Conservation (phyloP, 2,888 invertebrate genomes). For the Helobdella robusta region DNA sequence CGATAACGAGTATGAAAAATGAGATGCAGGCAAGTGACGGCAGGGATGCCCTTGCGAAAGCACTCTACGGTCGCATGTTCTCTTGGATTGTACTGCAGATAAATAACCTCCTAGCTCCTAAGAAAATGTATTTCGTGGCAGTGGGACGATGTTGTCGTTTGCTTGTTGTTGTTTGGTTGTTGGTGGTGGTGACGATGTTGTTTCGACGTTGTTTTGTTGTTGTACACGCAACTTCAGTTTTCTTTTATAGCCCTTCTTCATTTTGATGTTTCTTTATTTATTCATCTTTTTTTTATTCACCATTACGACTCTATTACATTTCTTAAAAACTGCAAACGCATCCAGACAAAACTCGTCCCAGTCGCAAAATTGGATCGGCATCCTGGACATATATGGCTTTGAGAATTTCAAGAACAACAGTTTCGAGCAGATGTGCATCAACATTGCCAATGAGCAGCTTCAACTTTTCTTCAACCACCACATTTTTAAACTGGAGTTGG, state of each 20-base stretch:
- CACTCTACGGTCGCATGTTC: constrained; percentile 45
- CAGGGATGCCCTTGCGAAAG: constrained; percentile 44
- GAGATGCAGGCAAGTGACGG: constrained; percentile 41
- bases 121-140: no score
- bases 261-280: no score
- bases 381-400: constrained; percentile 47
- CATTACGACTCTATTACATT: no score
- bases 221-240: no score
- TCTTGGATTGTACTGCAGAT: constrained; percentile 47
- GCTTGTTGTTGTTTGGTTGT: no score
- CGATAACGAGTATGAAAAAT: constrained; percentile 34
- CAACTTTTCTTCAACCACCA: constrained; percentile 46
- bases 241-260: no score
- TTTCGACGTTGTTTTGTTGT: no score
- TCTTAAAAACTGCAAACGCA: background rate
- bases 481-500: constrained; percentile 43
- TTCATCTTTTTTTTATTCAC: no score
- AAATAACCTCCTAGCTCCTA: constrained; percentile 40
- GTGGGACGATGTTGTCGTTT: no score
- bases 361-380: constrained; percentile 36
- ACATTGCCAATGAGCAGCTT: constrained; percentile 47
- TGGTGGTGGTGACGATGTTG: no score
- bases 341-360: background rate
- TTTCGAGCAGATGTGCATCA: constrained; percentile 48
- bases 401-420: constrained; percentile 45